These are phyloP conservation scores for Trichechus manatus DNA, from an alignment of 2,113 vertebrate species.

Conservation along the genomic window DNA sequence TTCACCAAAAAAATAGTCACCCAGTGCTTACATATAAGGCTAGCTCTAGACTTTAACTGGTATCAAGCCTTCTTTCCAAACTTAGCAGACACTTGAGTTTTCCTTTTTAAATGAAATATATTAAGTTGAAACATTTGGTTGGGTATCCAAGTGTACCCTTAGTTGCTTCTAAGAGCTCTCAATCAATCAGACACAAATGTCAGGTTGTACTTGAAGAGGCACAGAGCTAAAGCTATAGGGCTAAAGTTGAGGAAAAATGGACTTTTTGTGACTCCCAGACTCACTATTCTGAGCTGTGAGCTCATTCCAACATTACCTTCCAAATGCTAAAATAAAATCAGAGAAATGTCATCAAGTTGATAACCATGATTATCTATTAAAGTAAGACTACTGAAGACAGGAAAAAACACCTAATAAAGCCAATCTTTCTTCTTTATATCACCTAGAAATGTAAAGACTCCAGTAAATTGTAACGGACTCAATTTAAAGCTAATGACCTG, in stretches of 20 bases:
- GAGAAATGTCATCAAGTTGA: slow-evolving; percentile 85
- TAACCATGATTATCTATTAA: slow-evolving; percentile 82
- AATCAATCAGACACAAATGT: slow-evolving; percentile 82
- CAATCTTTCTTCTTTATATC: slow-evolving; percentile 75
- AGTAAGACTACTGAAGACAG: slow-evolving; percentile 60
- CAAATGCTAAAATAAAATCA: slow-evolving; percentile 86
- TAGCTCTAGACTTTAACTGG: background rate
- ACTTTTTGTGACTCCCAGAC: slow-evolving; percentile 85
- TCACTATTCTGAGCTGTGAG: slow-evolving; percentile 77
- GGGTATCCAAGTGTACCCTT: slow-evolving; percentile 75
- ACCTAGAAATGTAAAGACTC: slow-evolving; percentile 74
- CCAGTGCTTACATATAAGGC: background rate
- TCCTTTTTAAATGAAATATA: slow-evolving; percentile 74
- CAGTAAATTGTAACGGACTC: slow-evolving; percentile 74
- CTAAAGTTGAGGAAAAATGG: slow-evolving; percentile 85
- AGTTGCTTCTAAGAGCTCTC: slow-evolving; percentile 81
- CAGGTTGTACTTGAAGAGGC: slow-evolving; percentile 79
- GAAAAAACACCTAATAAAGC: slow-evolving; percentile 78
- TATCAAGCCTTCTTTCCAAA: slow-evolving; percentile 56
- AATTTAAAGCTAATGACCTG: slow-evolving; percentile 77
- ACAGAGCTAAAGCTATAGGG: slow-evolving; percentile 80
- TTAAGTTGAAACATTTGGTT: slow-evolving; percentile 77
- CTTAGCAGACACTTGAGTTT: slow-evolving; percentile 68
- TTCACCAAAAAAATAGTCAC: background rate
- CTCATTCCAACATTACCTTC: slow-evolving; percentile 80